Evolutionary conservation across 2,888 invertebrate species (phyloP), one percentile per base, ranked within the genome.

Genomic region (Orchesella flavescens): DNA sequence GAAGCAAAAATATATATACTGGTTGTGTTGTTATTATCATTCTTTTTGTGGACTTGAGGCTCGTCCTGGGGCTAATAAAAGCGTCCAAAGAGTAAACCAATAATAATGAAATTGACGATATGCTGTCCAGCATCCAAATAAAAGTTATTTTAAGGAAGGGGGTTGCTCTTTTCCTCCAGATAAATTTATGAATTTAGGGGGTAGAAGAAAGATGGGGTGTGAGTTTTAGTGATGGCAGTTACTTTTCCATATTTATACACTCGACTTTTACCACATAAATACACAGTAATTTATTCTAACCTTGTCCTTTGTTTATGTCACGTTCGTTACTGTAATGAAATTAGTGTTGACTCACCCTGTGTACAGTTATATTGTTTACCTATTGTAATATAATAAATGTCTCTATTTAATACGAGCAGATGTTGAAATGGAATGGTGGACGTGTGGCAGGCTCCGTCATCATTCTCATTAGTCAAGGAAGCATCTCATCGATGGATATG

Each of bases 401-500:
- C 12, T 65, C n/a, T 65, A 2, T 34, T 65, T 65, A 3, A 46
- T 9, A 1, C 19, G 15, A 34, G 57, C 86, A 91, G 87, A 92
- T 93, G 91, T 88, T 93, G 43, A 90, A 91, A 80, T 71, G 75
- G 77, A 87, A 87, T 65, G 88, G 87, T 49, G 86, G 85, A 63
- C 77, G 85, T 49, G 88, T 87, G 1, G 92, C 92, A 0, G 91
- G 91, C 83, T 92, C 92, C 61, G 91, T 93, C 4, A 91, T 93
- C 59, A 90, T 93, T 0, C 89, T 93, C 1, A 91, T 93, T 53
- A 92, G 92, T 0, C 92, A 92, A 2, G 93, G 93, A 13, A 92
- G 92, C 89, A 90, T 90, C 57, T 88, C 90, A 9, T 90, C 90
- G 43, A 89, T 90, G 5, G 90, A 92, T 84, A 87, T 91, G 55